These are phyloP conservation scores for Drosophila persimilis DNA, from an alignment of 1,140 invertebrate species.

Conservation along the genomic window DNA sequence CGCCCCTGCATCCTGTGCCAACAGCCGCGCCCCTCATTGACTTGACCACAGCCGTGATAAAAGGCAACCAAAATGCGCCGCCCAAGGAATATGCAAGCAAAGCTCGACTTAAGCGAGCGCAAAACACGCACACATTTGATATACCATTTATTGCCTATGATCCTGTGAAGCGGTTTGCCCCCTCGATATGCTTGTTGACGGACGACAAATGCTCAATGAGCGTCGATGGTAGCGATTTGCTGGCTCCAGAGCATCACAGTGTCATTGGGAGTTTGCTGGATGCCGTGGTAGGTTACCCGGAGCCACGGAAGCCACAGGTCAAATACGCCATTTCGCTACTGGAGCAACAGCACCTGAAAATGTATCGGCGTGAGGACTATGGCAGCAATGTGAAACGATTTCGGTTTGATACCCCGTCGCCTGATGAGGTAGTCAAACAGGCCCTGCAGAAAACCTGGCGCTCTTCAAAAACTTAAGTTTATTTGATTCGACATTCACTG, in stretches of 20 bases:
- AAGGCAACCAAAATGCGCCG: conserved; percentile 21
- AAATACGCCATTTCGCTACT: conserved; percentile 33
- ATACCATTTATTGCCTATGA: conserved; percentile 76
- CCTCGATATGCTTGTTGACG: conserved; percentile 4
- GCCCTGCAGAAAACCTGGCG: conserved; percentile 60
- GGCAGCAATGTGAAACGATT: conserved; percentile 62
- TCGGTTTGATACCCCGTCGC: conserved; percentile 69
- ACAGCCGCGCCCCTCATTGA: conserved; percentile 42
- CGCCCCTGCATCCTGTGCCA: neutral
- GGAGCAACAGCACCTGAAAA: conserved; percentile 49
- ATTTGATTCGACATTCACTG: conserved; percentile 4
- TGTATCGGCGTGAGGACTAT: conserved; percentile 45
- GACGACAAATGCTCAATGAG: neutral
- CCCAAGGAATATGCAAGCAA: conserved; percentile 59
- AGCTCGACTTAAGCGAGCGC: conserved; percentile 13
- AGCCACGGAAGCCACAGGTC: conserved; percentile 29
- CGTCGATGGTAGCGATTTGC: neutral
- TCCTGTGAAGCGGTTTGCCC: neutral
- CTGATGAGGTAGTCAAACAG: conserved; percentile 69
- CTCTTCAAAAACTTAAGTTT: conserved; percentile 49
- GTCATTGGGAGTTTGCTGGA: conserved; percentile 48
- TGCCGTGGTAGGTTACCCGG: conserved; percentile 41
- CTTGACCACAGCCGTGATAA: conserved; percentile 54
- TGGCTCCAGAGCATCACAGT: conserved; percentile 25
- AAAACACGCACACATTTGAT: conserved; percentile 45